Percentiles rank a stretch among this genome's conserved stretches.
These are phyloP conservation scores for Eueremaeus valkanovi DNA, from an alignment of 2,888 invertebrate genomes.

Conservation along the genomic window DNA sequence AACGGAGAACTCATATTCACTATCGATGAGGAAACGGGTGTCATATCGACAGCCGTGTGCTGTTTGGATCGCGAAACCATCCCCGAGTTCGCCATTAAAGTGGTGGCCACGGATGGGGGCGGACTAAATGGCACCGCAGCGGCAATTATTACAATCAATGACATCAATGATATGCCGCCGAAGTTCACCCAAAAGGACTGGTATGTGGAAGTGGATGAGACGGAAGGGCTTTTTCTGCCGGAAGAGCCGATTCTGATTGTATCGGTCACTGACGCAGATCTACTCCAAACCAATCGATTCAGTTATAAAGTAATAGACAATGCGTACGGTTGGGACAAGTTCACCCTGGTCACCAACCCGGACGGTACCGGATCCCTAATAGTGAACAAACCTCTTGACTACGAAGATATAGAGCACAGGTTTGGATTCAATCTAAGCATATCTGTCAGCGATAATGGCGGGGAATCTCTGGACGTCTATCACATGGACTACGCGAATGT, in stretches of 20 bases:
- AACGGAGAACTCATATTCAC: slow-evolving; percentile 93
- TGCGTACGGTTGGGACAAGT: slow-evolving; percentile 91
- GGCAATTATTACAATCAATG: slow-evolving; percentile 89
- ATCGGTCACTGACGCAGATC: slow-evolving; percentile 88
- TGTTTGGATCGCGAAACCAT: slow-evolving; percentile 89
- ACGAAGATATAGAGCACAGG: slow-evolving; percentile 88
- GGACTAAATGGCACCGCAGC: slow-evolving; percentile 91
- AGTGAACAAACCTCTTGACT: slow-evolving; percentile 87
- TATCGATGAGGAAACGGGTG: slow-evolving; percentile 92
- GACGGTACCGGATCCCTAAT: slow-evolving; percentile 92
- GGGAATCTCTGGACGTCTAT: slow-evolving; percentile 69
- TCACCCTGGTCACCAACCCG: slow-evolving; percentile 93
- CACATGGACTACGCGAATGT: slow-evolving; percentile 96
- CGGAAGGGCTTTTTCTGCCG: slow-evolving; percentile 82
- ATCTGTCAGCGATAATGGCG: slow-evolving; percentile 51
- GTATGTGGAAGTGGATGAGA: slow-evolving; percentile 93
- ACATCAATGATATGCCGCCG: slow-evolving; percentile 98
- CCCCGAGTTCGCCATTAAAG: slow-evolving; percentile 95
- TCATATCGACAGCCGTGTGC: slow-evolving; percentile 93
- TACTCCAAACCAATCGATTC: slow-evolving; percentile 81
- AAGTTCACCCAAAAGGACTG: slow-evolving; percentile 93
- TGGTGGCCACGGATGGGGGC: slow-evolving; percentile 91
- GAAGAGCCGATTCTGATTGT: slow-evolving; percentile 92
- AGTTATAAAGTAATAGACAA: slow-evolving; percentile 75
- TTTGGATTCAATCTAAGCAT: slow-evolving; percentile 92